Base-by-base conservation (phyloP, 2,113 vertebrate genomes). In the Petaurus breviceps region DNA sequence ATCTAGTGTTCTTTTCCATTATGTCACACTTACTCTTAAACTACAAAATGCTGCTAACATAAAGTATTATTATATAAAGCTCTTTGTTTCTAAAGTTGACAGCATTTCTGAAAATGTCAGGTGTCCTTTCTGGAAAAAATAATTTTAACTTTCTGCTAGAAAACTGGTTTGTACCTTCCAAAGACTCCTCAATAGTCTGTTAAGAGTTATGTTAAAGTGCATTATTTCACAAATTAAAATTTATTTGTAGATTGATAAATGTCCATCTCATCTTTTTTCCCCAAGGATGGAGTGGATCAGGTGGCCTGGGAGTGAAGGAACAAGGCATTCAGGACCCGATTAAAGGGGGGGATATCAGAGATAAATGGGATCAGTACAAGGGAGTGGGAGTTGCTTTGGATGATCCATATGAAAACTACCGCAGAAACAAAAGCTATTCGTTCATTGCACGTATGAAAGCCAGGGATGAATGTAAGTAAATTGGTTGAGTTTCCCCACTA, bases 321-420 rank as follows among this genome's bases (percentile, higher is more conserved):
- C 99, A 99, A 96, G 99, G 99, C n/a, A 99, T 99, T 97, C 99
- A 99, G 98, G 99, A 99, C 98, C 99, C 99, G 55, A 99, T 99
- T 97, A 99, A 99, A 98, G 99, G 99, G 50, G 99, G 99, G 0
- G 99, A 99, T 6, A 97, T 99, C 51, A 98, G 99, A 52, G 99
- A 99, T 98, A 99, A 99, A 97, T 99, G 99, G 99, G 99, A 99
- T 99, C 99, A 99, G 98, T 99, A 99, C 95, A 99, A 99, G 98
- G 99, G 99, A 2, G 99, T 99, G 55, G 99, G 99, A 0, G 99
- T 99, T 92, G 98, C 99, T 0, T 98, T 99, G 94, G 99, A 99
- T 0, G 99, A 99, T 98, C 99, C 99, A 0, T 99, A 99, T 0
- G 99, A 99, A 96, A 99, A 99, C 98, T 99, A 99, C 97, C 98